Percentiles rank a stretch among this genome's conserved stretches.
Conservation (phyloP, 2,888 invertebrate species). For the Pocota personata region DNA sequence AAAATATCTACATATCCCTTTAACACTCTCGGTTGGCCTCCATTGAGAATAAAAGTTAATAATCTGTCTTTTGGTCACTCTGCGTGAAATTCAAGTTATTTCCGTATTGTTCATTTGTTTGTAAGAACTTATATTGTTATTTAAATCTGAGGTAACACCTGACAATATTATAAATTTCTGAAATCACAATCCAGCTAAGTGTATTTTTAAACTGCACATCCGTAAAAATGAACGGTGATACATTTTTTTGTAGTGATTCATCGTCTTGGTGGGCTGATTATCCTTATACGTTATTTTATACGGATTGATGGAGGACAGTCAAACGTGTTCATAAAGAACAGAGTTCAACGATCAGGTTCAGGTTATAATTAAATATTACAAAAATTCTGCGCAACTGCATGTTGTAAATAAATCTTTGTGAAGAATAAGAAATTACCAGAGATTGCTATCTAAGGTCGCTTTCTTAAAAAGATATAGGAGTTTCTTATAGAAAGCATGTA, state of each 20-base stretch:
- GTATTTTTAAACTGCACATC: conserved; percentile 47
- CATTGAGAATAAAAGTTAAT: conserved; percentile 33
- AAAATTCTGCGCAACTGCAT: not conserved
- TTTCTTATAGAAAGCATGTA: not conserved
- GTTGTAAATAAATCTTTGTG: not conserved
- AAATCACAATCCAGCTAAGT: conserved; percentile 15
- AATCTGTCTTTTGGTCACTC: conserved; percentile 29
- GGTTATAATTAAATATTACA: not conserved
- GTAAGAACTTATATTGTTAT: conserved; percentile 25
- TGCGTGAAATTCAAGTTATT: conserved; percentile 17
- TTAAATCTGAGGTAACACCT: conserved; percentile 37
- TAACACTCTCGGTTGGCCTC: conserved; percentile 30
- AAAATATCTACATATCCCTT: not conserved
- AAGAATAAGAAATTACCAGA: not conserved
- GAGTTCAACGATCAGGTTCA: conserved; percentile 37
- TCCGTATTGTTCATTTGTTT: conserved; percentile 19
- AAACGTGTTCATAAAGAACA: conserved; percentile 7
- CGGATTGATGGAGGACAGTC: conserved; percentile 10
- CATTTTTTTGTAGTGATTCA: conserved; percentile 34
- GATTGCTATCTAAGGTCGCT: not conserved
- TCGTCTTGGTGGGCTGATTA: conserved; percentile 7
- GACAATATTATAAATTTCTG: conserved; percentile 44
- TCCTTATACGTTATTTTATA: conserved; percentile 33
- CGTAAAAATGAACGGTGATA: conserved; percentile 18
- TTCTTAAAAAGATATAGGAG: not conserved